Conservation (phyloP, 1,140 invertebrate species). For the Periplaneta americana region DNA sequence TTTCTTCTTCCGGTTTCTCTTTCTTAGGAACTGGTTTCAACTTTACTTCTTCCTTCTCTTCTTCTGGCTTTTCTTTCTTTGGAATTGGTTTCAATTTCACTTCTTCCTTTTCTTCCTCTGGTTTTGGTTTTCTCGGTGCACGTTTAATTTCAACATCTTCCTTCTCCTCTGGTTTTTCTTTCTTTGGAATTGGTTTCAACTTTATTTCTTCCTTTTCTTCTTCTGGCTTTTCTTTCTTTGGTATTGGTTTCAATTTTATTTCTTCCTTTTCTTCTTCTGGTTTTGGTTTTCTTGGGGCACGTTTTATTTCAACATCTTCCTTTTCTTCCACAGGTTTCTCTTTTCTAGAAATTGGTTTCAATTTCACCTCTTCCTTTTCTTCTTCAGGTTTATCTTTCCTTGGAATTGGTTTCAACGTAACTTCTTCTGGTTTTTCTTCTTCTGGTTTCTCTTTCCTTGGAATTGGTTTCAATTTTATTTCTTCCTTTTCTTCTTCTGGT, state of each 20-base stretch:
- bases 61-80: constrained; percentile 30
- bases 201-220: constrained; percentile 19
- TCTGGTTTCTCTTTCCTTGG: constrained; percentile 28
- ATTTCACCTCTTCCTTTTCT: constrained; percentile 24
- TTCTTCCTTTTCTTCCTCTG: constrained; percentile 22
- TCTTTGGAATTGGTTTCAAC: constrained; percentile 23
- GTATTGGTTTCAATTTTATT: constrained; percentile 16
- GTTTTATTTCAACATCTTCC: constrained; percentile 8
- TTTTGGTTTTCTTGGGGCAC: constrained; percentile 26
- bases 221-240: constrained; percentile 14
- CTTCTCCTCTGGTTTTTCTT: constrained; percentile 28
- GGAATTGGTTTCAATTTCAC: constrained; percentile 31
- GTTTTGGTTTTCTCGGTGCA: constrained; percentile 26
- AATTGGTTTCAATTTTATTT: constrained; percentile 26
- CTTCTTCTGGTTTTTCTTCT: constrained; percentile 22
- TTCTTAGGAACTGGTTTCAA: constrained; percentile 38
- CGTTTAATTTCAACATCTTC: constrained; percentile 16
- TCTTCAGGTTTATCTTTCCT: constrained; percentile 27
- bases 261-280: constrained; percentile 27
- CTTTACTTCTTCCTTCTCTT: constrained; percentile 34
- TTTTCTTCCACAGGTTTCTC: constrained; percentile 33
- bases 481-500: constrained; percentile 29
- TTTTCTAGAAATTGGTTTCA: constrained; percentile 25
- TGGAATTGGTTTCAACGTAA: constrained; percentile 16
- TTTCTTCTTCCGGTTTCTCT: constrained; percentile 16